These are phyloP conservation scores for Drosophila burlai DNA, from an alignment of 1,140 invertebrate species.

Conservation along the genomic window DNA sequence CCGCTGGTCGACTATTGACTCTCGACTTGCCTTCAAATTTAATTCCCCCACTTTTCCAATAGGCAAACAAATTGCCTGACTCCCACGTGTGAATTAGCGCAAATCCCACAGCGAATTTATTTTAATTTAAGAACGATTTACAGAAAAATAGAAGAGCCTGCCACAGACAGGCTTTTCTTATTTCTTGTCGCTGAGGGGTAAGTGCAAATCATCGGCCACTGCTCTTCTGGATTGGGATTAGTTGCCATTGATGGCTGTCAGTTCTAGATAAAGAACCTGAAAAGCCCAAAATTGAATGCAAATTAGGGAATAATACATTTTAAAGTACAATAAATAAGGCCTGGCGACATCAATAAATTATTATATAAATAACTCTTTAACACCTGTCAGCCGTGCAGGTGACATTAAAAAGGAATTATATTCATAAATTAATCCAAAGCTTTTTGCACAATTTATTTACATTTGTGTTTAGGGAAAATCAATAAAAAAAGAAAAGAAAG, in stretches of 20 bases:
- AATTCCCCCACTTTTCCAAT: constrained; percentile 24
- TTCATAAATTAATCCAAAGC: neutral
- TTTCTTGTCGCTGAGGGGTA: neutral
- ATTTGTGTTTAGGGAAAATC: constrained; percentile 2
- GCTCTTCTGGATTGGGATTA: constrained; percentile 24
- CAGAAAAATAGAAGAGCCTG: neutral
- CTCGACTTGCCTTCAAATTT: neutral
- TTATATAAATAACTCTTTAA: neutral
- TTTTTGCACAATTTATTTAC: neutral
- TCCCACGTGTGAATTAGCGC: constrained; percentile 45
- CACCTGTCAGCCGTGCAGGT: neutral
- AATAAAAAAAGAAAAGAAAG: neutral
- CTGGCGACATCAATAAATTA: neutral
- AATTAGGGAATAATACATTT: neutral
- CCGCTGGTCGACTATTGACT: neutral
- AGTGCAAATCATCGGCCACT: constrained; percentile 17
- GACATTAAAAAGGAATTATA: neutral
- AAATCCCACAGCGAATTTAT: constrained; percentile 43
- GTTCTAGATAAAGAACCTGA: neutral
- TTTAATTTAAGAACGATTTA: constrained; percentile 32
- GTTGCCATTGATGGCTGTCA: neutral
- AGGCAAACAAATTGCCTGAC: constrained; percentile 28
- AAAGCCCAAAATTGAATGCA: neutral
- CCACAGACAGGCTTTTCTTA: neutral
- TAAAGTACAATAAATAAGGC: neutral